Percentiles rank a stretch among this genome's conserved stretches.
phyloP scores from a whole-genome alignment of 2,797 vertebrate genomes.

The Smutsia temminckii region DNA sequence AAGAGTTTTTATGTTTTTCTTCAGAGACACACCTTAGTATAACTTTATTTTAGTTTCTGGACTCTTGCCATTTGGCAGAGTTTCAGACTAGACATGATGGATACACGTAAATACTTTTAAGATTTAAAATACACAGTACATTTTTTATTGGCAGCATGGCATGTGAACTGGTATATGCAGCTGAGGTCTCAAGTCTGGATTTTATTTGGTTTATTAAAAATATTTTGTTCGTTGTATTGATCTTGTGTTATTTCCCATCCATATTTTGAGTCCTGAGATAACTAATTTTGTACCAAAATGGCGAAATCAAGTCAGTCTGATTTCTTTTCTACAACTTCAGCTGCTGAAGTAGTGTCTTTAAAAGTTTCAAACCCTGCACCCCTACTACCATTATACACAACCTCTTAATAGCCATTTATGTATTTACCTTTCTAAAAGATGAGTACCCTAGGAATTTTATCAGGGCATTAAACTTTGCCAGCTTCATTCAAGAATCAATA shows the following conservation, averaged over 20 bases:
- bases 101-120: slow-evolving; percentile 17
- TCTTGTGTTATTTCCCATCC: neutral
- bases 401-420: neutral
- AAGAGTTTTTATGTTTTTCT: slow-evolving; percentile 60
- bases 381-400: neutral
- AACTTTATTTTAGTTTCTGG: slow-evolving; percentile 70
- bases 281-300: neutral
- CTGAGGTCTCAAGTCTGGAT: slow-evolving; percentile 2
- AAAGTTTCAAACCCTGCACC: neutral
- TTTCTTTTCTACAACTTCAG: neutral
- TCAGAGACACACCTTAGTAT: slow-evolving; percentile 66
- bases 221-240: slow-evolving; percentile 6
- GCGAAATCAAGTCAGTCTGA: slow-evolving; percentile 9
- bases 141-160: neutral
- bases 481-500: neutral
- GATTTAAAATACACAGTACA: neutral
- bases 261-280: slow-evolving; percentile 1
- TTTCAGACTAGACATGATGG: slow-evolving; percentile 50
- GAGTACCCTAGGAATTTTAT: neutral
- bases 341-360: neutral
- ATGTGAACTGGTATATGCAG: neutral
- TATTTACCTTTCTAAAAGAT: neutral
- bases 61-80: slow-evolving; percentile 41
- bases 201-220: slow-evolving; percentile 47
- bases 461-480: neutral